A percentile compares a stretch with the other conserved stretches of the same genome.
Evolutionary conservation across 2,113 vertebrate species (phyloP).

Genomic region (Chionodraco myersi): DNA sequence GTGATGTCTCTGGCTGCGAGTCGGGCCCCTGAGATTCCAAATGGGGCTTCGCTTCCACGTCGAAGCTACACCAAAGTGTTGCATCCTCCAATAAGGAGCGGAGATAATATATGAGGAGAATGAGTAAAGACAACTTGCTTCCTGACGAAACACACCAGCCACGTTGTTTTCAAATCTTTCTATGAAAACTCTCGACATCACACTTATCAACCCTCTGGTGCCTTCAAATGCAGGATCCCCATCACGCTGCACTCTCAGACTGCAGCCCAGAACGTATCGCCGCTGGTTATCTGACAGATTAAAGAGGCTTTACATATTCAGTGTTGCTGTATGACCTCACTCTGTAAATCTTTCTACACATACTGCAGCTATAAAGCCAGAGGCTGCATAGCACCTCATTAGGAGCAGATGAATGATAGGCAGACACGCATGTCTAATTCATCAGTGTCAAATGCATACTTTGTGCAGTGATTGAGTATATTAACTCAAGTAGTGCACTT

Average conservation of each 20-base stretch:
- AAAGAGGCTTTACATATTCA: conserved; percentile 27
- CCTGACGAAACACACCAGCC: neutral
- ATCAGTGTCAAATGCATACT: neutral
- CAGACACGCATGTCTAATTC: neutral
- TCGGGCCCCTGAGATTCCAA: conserved; percentile 22
- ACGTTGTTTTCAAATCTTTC: conserved; percentile 1
- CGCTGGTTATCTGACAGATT: conserved; percentile 21
- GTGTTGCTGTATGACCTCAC: conserved; percentile 15
- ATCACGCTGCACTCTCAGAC: neutral
- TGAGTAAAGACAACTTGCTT: neutral
- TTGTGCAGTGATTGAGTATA: neutral
- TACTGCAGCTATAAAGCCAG: neutral
- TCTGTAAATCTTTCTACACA: conserved; percentile 5
- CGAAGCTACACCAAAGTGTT: conserved; percentile 55
- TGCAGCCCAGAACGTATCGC: neutral
- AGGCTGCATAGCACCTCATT: neutral
- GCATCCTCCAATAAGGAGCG: conserved; percentile 12
- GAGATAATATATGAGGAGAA: neutral
- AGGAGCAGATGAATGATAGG: neutral
- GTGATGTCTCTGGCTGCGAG: conserved; percentile 28
- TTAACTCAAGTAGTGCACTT: neutral
- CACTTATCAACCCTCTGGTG: neutral
- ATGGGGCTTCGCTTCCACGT: conserved; percentile 8
- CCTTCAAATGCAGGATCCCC: neutral
- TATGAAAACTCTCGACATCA: neutral